Conservation (phyloP, 2,113 vertebrate species). For the Epinephelus fuscoguttatus region DNA sequence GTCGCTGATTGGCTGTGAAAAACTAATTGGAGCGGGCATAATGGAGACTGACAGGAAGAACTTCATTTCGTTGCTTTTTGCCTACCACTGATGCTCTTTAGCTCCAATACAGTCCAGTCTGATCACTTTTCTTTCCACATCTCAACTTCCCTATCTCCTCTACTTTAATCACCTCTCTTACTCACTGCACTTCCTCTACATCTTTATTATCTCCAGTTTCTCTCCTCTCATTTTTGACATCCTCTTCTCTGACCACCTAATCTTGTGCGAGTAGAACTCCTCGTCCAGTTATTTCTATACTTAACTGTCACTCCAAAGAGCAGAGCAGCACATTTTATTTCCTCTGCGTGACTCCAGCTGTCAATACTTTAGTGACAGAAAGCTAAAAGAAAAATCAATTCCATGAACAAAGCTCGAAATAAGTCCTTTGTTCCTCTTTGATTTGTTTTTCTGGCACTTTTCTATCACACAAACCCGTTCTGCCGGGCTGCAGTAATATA, state of each 20-base stretch:
- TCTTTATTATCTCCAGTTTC: not conserved
- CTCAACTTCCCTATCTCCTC: not conserved
- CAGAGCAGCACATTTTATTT: not conserved
- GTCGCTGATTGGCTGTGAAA: too few relatives aligned
- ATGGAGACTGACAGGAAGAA: not conserved
- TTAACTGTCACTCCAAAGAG: not conserved
- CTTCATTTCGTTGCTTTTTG: not conserved
- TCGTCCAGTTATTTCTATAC: too few relatives aligned
- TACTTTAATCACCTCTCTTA: too few relatives aligned
- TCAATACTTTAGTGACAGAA: not conserved
- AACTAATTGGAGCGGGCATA: too few relatives aligned
- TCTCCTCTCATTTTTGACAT: too few relatives aligned
- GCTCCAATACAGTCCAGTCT: not conserved
- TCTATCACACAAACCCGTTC: not conserved
- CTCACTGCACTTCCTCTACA: not conserved
- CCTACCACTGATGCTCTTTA: not conserved
- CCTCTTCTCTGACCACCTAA: not conserved
- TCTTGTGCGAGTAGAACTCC: too few relatives aligned
- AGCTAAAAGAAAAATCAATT: constrained; percentile 45
- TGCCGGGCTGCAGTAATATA: not conserved
- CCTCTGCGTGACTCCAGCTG: constrained; percentile 3
- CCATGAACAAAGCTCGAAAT: constrained; percentile 23
- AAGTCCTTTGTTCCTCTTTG: constrained; percentile 16
- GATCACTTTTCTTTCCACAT: not conserved
- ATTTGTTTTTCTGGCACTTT: constrained; percentile 7